Base-by-base conservation (phyloP, 2,113 vertebrate genomes). In the Urocolius indicus region DNA sequence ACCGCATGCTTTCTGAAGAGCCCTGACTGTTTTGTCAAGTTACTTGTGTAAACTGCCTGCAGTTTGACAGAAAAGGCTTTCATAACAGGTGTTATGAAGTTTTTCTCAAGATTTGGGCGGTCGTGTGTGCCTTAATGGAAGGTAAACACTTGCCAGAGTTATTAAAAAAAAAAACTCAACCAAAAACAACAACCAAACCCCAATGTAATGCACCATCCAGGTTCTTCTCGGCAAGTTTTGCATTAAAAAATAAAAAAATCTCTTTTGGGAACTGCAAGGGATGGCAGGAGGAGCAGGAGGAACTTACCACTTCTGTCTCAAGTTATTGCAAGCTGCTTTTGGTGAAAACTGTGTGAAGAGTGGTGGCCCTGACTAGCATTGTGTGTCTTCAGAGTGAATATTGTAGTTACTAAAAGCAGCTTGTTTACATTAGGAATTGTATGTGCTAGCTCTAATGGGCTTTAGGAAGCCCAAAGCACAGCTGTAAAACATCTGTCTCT, bases 351-450 rank as follows among this genome's bases (percentile, higher is more conserved):
- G 3, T n/a, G 12, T 73, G 80, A 90, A 73, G 57, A 93, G 43
- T 38, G 66, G 86, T 96, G 94, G 93, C 90, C 55, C 76, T 95
- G 73, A 38, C 86, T 46, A 52, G 34, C n/a, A 0, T 69, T 87
- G 94, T 94, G 92, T 97, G 94, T 95, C 77, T 94, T 97, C 83
- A 82, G 88, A 61, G 73, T 20, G 93, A 93, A 76, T 75, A 79
- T 1, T 90, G 90, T 69, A 89, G 93, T 94, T 93, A 67, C 95
- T 97, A 95, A 96, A 97, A 97, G 95, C 94, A 91, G 94, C 93
- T 87, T 97, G 96, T 97, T 97, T 97, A 97, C 87, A 76, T 95
- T 95, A 95, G 91, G 93, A 95, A 63, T 86, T 96, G 95, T 89
- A 73, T 94, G 77, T 95, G 94, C 89, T 94, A 85, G 94, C 89